Conservation (phyloP, 2,797 vertebrate genomes). For the Acanthurus lineatus region DNA sequence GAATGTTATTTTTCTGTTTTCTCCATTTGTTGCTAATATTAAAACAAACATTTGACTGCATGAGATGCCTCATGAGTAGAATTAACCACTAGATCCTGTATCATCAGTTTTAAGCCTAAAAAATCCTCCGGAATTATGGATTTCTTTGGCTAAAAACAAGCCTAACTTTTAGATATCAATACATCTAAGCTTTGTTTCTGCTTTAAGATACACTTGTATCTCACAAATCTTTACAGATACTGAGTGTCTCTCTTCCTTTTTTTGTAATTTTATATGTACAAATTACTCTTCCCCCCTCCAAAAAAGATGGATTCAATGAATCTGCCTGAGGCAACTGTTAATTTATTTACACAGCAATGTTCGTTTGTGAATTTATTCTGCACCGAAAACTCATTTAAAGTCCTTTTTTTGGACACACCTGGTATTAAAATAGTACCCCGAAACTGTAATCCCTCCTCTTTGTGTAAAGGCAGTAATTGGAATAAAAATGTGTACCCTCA, state of each 20-base stretch:
- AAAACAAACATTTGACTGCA: conserved; percentile 27
- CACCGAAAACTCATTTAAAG: conserved; percentile 52
- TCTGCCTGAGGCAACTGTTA: conserved; percentile 41
- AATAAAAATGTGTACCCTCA: conserved; percentile 60
- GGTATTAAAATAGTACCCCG: conserved; percentile 45
- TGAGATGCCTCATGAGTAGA: not conserved
- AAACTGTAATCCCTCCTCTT: conserved; percentile 45
- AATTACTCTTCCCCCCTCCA: conserved; percentile 21
- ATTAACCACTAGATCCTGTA: not conserved
- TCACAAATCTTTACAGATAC: not conserved
- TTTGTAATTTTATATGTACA: conserved; percentile 38
- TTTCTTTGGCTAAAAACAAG: not conserved
- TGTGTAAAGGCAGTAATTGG: conserved; percentile 61
- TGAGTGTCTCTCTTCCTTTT: conserved; percentile 21
- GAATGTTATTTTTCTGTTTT: conserved; percentile 5
- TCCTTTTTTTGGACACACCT: conserved; percentile 31
- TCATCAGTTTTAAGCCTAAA: not conserved
- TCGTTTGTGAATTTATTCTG: conserved; percentile 51
- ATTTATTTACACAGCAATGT: conserved; percentile 63
- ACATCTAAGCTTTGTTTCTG: conserved; percentile 2
- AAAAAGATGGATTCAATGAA: conserved; percentile 34
- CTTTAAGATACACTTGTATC: not conserved
- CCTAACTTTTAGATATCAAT: not conserved
- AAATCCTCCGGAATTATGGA: not conserved
- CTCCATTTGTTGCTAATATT: not conserved